Percentiles rank a stretch among this genome's conserved stretches.
These are phyloP conservation scores for Yoshiicerus persimilis DNA, from an alignment of 1,140 invertebrate species.

Conservation along the genomic window DNA sequence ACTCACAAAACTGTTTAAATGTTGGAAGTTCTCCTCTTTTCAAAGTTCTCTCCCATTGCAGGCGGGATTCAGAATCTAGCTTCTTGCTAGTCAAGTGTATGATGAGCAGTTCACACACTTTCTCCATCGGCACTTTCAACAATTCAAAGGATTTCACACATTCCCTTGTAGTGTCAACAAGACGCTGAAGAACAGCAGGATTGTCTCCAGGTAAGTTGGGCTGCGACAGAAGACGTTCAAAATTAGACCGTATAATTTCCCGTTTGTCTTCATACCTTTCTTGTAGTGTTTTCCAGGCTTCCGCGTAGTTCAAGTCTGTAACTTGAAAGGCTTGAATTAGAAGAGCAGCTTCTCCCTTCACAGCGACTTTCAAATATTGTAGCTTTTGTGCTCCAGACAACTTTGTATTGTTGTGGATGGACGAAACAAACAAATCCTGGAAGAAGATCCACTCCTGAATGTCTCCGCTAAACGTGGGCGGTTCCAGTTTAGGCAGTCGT, in stretches of 20 bases:
- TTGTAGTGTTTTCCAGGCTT: neutral
- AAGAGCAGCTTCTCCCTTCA: slow-evolving; percentile 4
- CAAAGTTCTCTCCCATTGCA: neutral
- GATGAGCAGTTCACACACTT: neutral
- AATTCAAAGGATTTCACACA: neutral
- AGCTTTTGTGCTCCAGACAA: neutral
- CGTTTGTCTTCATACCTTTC: neutral
- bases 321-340: neutral
- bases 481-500: neutral
- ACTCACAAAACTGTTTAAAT: neutral
- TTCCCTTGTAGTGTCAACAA: neutral
- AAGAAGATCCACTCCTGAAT: slow-evolving; percentile 18
- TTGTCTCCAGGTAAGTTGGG: neutral
- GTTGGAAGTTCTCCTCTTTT: neutral
- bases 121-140: neutral
- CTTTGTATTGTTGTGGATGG: neutral
- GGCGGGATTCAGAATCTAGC: neutral
- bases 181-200: neutral
- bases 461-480: neutral
- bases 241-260: neutral
- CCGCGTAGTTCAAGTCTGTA: neutral
- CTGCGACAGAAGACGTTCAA: neutral
- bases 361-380: neutral
- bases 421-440: neutral
- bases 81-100: neutral